Evolutionary conservation across 2,888 invertebrate species (phyloP).

Genomic region (Nasonovia ribisnigri): DNA sequence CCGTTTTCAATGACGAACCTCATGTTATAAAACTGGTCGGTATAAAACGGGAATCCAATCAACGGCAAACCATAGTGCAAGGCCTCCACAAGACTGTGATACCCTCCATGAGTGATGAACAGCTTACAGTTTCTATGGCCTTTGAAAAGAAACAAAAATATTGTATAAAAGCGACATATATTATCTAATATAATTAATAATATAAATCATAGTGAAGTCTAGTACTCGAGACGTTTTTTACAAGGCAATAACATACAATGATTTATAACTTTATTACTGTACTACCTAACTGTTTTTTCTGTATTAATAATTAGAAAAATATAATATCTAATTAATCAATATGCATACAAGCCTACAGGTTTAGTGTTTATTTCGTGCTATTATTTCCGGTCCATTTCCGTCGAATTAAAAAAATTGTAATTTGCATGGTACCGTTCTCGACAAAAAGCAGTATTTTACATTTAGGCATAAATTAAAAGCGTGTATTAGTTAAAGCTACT

Average conservation of each 20-base stretch:
- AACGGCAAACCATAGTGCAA: constrained; percentile 31
- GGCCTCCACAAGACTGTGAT: constrained; percentile 49
- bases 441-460: neutral
- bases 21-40: constrained; percentile 56
- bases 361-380: neutral
- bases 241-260: neutral
- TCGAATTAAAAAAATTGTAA: neutral
- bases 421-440: neutral
- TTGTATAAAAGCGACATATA: neutral
- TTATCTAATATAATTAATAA: neutral
- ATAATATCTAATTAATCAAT: neutral
- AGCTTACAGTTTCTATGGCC: constrained; percentile 47
- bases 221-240: neutral
- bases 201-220: neutral
- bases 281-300: neutral
- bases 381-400: neutral
- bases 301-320: neutral
- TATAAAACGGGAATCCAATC: constrained; percentile 51
- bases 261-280: too few species aligned
- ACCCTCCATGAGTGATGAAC: constrained; percentile 56
- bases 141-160: neutral
- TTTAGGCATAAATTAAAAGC: neutral
- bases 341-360: neutral
- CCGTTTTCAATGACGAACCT: constrained; percentile 42
- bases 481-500: neutral